Evolutionary conservation across 2,113 vertebrate genomes (phyloP).

Genomic region (Perognathus longimembris): DNA sequence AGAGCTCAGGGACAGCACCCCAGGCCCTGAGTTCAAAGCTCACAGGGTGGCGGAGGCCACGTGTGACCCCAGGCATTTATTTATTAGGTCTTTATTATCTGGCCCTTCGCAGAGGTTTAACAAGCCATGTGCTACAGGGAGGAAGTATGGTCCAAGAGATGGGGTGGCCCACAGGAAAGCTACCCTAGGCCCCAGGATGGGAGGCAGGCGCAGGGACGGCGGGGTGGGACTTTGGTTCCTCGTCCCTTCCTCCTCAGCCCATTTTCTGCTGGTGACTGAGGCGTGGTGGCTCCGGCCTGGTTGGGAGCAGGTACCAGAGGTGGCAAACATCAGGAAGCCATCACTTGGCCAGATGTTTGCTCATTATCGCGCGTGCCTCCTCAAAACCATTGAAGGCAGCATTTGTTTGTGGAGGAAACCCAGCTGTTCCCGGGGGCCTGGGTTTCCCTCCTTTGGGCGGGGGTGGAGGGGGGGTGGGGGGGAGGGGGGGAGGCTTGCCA

Average conservation of each 20-base stretch:
- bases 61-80: no score
- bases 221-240: no score
- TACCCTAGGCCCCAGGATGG: no score
- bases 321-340: constrained; percentile 85
- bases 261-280: no score
- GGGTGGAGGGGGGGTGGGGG: constrained; percentile 56
- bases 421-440: constrained; percentile 85
- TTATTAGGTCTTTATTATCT: no score
- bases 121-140: fast-evolving
- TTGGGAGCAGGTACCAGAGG: constrained; percentile 85
- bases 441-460: constrained; percentile 76
- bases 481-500: not conserved
- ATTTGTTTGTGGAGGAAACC: constrained; percentile 87
- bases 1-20: no score
- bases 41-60: no score
- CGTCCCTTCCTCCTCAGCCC: no score
- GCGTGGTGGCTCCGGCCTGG: constrained; percentile 61
- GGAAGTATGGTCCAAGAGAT: not conserved
- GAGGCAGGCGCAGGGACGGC: no score
- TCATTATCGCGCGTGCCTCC: constrained; percentile 85
- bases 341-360: constrained; percentile 86
- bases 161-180: not conserved
- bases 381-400: constrained; percentile 84
- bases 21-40: no score
- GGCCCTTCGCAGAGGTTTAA: not conserved